Base-by-base conservation (phyloP, 2,888 invertebrate genomes). In the Yponomeuta evonymella region DNA sequence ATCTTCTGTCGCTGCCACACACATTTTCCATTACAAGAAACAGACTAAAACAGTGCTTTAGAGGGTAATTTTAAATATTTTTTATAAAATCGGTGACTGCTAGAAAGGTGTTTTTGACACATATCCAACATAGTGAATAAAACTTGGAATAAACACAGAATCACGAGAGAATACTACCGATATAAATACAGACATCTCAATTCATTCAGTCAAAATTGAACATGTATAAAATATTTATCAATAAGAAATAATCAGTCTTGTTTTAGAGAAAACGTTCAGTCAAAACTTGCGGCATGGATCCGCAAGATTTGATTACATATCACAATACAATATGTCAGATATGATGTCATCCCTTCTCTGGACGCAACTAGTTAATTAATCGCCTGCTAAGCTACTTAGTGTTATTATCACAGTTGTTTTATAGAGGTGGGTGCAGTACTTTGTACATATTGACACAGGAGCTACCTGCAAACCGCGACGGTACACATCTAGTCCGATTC, bases 231-330 rank as follows among this genome's bases (percentile, higher is more conserved):
- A 90, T 89, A 91, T 90, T 87, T 84, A 84, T 91, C 86, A 91
- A 90, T 89, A 92, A 92, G 91, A 93, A 93, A 93, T 93, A 93
- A 93, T 93, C 93, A 93, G 93, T 93, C 93, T 93, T 93, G 89
- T 90, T 92, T 43, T 90, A 90, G 90, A 92, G 90, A 92, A 93
- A 92, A 92, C 86, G 85, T 90, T 89, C 85, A 78, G 86, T 83
- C 87, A 85, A 87, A 86, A 83, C 87, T 86, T 80, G 82, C 80
- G 77, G 81, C 81, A 81, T 81, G 72, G 77, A 77, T 77, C 78
- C 79, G 79, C 84, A 87, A 88, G 88, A 77, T 79, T 86, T 80
- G 87, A 86, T 86, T 83, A 84, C 83, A 76, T 89, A 90, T 91
- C 90, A 92, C 90, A 91, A 88, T 90, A 92, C 91, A 92, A 83